Evolutionary conservation across 2,113 vertebrate species (phyloP).

Genomic region (Lontra canadensis): DNA sequence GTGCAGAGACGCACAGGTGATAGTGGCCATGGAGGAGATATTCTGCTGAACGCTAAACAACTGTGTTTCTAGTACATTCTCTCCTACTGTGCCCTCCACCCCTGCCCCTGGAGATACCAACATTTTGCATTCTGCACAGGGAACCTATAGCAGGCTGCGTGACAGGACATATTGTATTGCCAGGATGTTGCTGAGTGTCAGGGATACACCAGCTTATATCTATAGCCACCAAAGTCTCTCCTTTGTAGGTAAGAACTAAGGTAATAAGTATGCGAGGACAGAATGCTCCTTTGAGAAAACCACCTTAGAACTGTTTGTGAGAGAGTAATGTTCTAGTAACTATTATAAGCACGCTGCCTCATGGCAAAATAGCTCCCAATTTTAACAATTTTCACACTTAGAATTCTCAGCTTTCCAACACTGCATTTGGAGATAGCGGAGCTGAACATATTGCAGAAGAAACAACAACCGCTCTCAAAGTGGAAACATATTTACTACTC

Average conservation of each 20-base stretch:
- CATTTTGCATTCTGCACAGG: not conserved
- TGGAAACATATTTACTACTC: conserved; percentile 62
- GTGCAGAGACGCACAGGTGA: not conserved
- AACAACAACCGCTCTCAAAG: conserved; percentile 44
- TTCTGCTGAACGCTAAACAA: not conserved
- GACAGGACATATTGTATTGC: not conserved
- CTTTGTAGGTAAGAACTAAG: not conserved
- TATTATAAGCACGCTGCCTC: conserved; percentile 28
- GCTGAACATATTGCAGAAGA: conserved; percentile 48
- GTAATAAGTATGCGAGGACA: not conserved
- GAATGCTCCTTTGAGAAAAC: conserved; percentile 56
- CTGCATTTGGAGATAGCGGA: conserved; percentile 14
- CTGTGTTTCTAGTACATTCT: not conserved
- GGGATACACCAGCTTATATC: not conserved
- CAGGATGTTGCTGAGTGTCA: not conserved
- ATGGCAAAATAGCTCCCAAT: conserved; percentile 39
- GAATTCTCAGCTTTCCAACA: conserved; percentile 60
- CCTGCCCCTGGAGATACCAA: not conserved
- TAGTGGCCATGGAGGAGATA: not conserved
- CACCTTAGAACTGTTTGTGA: conserved; percentile 50
- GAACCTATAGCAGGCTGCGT: not conserved
- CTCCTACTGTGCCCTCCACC: not conserved
- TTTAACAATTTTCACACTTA: conserved; percentile 61
- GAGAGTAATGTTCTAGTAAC: conserved; percentile 35
- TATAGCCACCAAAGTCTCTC: not conserved